These are phyloP conservation scores for Tamias sibiricus DNA, from an alignment of 2,113 vertebrate genomes.

Conservation along the genomic window DNA sequence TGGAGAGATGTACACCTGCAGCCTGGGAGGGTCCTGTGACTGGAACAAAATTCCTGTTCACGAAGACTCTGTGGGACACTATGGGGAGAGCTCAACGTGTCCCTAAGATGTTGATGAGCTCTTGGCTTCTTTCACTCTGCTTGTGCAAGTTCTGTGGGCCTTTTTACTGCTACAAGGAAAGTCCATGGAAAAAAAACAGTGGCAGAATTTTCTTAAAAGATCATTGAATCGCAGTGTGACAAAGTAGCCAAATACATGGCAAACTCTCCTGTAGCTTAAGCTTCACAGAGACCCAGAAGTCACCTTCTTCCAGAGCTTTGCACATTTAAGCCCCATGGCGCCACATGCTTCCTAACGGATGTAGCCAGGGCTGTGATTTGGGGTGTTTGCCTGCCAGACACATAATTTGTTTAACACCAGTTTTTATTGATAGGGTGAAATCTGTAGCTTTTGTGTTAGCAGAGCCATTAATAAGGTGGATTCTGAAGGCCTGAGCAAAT, in stretches of 20 bases:
- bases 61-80: not conserved
- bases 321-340: not conserved
- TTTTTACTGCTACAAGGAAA: not conserved
- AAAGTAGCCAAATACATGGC: constrained; percentile 66
- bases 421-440: constrained; percentile 75
- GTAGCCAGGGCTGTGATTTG: not conserved
- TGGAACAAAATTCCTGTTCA: constrained; percentile 54
- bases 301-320: not conserved
- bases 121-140: not conserved
- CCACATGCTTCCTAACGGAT: constrained; percentile 44
- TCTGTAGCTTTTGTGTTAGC: constrained; percentile 72
- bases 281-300: constrained; percentile 13
- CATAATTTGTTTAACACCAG: constrained; percentile 62
- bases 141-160: not conserved
- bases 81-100: not conserved
- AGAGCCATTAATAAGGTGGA: constrained; percentile 71
- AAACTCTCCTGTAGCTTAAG: constrained; percentile 44
- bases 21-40: not conserved
- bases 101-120: not conserved
- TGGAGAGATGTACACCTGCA: constrained; percentile 7
- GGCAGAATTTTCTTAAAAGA: constrained; percentile 62
- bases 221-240: not conserved
- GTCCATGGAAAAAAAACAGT: not conserved
- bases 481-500: constrained; percentile 54
- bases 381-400: constrained; percentile 51